A percentile compares a stretch with the other conserved stretches of the same genome.
Evolutionary conservation across 2,113 vertebrate genomes (phyloP).

Genomic region (Trichechus manatus): DNA sequence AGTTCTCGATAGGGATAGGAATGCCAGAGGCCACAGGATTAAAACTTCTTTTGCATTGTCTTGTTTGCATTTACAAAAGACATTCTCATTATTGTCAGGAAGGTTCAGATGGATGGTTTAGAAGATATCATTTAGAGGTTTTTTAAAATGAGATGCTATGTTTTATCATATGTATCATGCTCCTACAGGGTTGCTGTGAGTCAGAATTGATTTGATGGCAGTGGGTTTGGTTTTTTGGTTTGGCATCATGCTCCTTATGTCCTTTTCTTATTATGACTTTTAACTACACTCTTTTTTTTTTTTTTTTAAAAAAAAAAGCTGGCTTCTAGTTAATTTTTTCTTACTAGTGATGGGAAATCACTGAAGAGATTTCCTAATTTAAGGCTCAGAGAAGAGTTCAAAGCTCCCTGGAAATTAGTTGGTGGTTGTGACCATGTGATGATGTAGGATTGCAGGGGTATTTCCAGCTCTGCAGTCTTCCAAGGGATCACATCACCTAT

Average conservation of each 20-base stretch:
- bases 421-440: neutral
- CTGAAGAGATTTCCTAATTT: neutral
- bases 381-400: neutral
- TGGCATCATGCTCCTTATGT: neutral
- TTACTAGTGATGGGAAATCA: neutral
- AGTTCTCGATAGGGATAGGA: neutral
- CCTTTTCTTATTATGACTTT: neutral
- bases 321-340: neutral
- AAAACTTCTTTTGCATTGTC: neutral
- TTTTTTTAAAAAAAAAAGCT: neutral
- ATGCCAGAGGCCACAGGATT: neutral
- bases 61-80: neutral
- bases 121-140: neutral
- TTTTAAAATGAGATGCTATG: neutral
- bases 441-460: neutral
- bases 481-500: neutral
- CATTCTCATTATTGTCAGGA: slow-evolving; percentile 52
- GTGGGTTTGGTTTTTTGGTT: neutral
- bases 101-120: neutral
- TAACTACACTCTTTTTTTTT: neutral
- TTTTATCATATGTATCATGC: neutral
- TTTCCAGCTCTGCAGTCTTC: neutral
- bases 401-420: neutral
- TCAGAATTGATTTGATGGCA: no score
- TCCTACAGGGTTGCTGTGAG: no score